Evolutionary conservation across 2,113 vertebrate species (phyloP).

Genomic region (Hiodon tergisus): DNA sequence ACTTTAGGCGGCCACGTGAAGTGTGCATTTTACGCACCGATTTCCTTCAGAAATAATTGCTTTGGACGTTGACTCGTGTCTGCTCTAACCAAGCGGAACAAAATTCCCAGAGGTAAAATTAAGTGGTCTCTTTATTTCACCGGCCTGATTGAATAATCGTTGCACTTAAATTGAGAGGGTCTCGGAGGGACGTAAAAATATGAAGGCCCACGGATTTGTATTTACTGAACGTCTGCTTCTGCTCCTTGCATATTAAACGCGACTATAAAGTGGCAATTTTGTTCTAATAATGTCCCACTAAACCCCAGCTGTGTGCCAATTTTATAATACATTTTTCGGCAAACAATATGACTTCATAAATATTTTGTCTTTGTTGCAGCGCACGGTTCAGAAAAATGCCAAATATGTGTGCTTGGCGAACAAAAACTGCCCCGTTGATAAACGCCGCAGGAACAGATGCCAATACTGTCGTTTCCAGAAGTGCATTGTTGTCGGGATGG

Average conservation of each 20-base stretch:
- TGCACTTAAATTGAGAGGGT: constrained; percentile 77
- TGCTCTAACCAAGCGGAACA: constrained; percentile 73
- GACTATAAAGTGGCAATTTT: constrained; percentile 63
- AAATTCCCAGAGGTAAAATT: constrained; percentile 79
- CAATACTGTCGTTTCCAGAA: constrained; percentile 93
- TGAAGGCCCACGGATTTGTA: constrained; percentile 87
- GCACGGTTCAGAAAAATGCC: constrained; percentile 95
- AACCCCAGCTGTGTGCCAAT: constrained; percentile 30
- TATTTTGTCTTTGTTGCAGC: constrained; percentile 56
- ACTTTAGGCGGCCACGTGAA: constrained; percentile 25
- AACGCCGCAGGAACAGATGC: constrained; percentile 84
- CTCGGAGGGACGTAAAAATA: constrained; percentile 84
- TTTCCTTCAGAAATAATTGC: constrained; percentile 65
- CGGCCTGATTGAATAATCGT: constrained; percentile 82
- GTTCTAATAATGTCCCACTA: constrained; percentile 57
- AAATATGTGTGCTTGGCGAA: constrained; percentile 93
- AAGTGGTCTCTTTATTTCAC: constrained; percentile 78
- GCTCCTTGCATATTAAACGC: constrained; percentile 73
- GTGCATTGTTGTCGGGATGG: constrained; percentile 91
- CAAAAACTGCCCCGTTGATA: constrained; percentile 91
- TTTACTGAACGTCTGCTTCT: constrained; percentile 78
- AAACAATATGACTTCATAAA: not conserved
- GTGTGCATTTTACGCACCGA: constrained; percentile 43
- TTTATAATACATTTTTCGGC: constrained; percentile 10
- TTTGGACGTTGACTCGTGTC: constrained; percentile 70